A percentile compares a stretch with the other conserved stretches of the same genome.
phyloP scores from a whole-genome alignment of 2,797 vertebrate species.

The Acrossocheilus fasciatus region DNA sequence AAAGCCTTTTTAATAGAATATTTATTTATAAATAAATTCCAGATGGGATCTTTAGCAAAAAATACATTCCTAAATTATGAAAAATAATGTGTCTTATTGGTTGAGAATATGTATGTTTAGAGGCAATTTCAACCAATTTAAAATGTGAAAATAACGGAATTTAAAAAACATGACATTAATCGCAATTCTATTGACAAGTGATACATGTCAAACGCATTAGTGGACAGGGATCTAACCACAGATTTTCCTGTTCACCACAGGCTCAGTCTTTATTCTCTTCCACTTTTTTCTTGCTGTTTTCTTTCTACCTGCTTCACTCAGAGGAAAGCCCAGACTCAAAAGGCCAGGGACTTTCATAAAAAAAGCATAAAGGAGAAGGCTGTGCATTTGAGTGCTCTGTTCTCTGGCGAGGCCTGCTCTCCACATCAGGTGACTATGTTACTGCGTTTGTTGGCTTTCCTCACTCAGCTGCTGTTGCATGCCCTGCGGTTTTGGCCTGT shows the following conservation, averaged over 20 bases:
- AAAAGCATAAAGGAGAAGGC: conserved; percentile 98
- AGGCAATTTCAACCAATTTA: not conserved
- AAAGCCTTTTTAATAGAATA: not conserved
- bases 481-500: not conserved
- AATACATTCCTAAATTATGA: not conserved
- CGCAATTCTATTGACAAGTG: not conserved
- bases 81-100: too few relatives aligned
- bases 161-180: not conserved
- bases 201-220: not conserved
- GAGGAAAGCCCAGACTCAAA: conserved; percentile 91
- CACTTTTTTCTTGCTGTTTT: not conserved
- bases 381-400: conserved; percentile 89
- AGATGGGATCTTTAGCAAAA: not conserved
- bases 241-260: conserved; percentile 23
- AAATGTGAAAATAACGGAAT: not conserved
- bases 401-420: conserved; percentile 80
- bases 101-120: not conserved
- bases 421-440: conserved; percentile 84
- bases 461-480: conserved; percentile 46
- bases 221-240: conserved; percentile 29
- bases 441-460: conserved; percentile 52
- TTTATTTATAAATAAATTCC: not conserved
- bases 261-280: conserved; percentile 53
- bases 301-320: conserved; percentile 72
- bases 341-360: conserved; percentile 94